Evolutionary conservation across 2,113 vertebrate species (phyloP).

Genomic region (Pavo muticus): DNA sequence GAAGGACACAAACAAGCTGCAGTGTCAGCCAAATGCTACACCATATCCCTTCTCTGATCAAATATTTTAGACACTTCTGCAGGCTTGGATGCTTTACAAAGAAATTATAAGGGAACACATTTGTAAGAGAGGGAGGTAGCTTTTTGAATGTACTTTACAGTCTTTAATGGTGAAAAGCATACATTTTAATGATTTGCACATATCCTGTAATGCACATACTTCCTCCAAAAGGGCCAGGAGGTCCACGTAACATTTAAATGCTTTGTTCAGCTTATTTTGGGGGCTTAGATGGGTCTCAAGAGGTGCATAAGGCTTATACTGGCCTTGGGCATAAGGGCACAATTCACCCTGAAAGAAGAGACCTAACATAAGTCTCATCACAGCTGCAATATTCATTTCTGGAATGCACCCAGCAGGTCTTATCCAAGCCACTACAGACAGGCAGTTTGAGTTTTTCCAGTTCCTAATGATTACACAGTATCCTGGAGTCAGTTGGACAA

Average conservation of each 20-base stretch:
- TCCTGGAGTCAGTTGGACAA: conserved; percentile 65
- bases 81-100: not conserved
- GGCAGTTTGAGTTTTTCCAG: conserved; percentile 73
- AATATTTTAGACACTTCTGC: not conserved
- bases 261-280: not conserved
- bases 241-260: not conserved
- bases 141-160: not conserved
- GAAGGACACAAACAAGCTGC: not conserved
- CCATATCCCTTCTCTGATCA: not conserved
- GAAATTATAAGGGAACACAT: not conserved
- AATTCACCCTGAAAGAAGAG: conserved; percentile 23
- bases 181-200: not conserved
- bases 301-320: conserved; percentile 6
- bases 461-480: conserved; percentile 74
- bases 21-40: not conserved
- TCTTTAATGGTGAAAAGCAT: not conserved
- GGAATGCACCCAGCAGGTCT: conserved; percentile 63
- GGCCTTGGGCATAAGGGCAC: not conserved
- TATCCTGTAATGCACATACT: not conserved
- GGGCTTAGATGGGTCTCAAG: not conserved
- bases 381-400: conserved; percentile 72
- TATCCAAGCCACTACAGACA: conserved; percentile 69
- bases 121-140: not conserved
- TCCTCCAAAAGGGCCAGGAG: not conserved
- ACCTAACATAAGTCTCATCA: conserved; percentile 48